Evolutionary conservation across 2,113 vertebrate genomes (phyloP).

Genomic region (Microtus ochrogaster): DNA sequence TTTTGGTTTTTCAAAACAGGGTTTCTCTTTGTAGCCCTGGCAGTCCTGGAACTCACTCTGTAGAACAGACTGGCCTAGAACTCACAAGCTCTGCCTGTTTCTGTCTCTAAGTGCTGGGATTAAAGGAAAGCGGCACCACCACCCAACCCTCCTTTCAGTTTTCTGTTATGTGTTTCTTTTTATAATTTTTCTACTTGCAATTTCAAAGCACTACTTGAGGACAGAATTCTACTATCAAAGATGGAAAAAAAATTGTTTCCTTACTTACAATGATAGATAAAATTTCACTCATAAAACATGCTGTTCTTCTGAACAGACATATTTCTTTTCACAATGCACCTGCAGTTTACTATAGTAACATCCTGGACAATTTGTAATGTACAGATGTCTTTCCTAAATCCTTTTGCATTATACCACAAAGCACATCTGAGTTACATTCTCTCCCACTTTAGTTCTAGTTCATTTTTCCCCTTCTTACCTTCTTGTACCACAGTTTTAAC

Average conservation of each 20-base stretch:
- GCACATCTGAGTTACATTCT: not conserved
- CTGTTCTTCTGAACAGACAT: not conserved
- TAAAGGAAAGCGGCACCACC: too few relatives aligned
- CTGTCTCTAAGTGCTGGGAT: too few relatives aligned
- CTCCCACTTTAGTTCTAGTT: not conserved
- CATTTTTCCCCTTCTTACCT: not conserved
- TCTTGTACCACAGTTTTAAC: not conserved
- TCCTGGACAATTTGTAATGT: not conserved
- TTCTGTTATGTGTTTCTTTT: not conserved
- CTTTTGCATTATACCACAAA: not conserved
- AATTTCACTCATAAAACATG: not conserved
- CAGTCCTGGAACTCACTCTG: too few relatives aligned
- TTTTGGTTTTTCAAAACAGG: too few relatives aligned
- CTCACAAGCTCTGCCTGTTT: too few relatives aligned
- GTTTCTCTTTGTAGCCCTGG: too few relatives aligned
- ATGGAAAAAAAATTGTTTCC: not conserved
- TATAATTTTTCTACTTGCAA: not conserved
- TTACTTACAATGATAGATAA: not conserved
- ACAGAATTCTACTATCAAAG: not conserved
- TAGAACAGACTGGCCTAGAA: too few relatives aligned
- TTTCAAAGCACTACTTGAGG: slow-evolving; percentile 5
- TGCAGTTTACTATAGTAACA: not conserved
- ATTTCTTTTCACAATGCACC: not conserved
- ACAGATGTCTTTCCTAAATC: not conserved
- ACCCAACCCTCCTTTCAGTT: not conserved